phyloP scores from a whole-genome alignment of 2,113 vertebrate species.

The Sylvilagus bachmani region DNA sequence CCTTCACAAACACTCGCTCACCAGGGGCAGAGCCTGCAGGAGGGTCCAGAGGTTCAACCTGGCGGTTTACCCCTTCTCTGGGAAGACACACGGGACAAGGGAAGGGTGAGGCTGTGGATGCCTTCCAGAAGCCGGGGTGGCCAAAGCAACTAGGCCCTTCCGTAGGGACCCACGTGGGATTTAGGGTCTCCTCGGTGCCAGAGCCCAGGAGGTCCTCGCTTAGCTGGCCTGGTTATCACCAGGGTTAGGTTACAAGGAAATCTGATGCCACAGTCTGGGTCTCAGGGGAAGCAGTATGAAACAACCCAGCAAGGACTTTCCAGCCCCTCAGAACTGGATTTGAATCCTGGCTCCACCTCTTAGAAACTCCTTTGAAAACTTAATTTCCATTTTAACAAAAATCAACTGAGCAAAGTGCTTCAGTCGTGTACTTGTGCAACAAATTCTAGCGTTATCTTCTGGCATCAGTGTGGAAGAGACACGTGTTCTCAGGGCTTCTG shows the following conservation, averaged over 20 bases:
- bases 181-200: neutral
- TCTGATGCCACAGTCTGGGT: neutral
- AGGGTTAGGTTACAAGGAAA: neutral
- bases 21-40: conserved; percentile 93
- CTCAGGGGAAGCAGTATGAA: neutral
- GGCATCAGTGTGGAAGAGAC: neutral
- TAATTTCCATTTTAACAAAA: neutral
- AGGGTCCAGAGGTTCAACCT: conserved; percentile 95
- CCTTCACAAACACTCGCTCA: conserved; percentile 94
- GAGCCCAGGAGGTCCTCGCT: neutral
- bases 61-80: conserved; percentile 91
- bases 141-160: neutral
- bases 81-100: neutral
- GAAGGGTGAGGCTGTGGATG: neutral
- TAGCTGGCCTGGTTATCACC: neutral
- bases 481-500: neutral
- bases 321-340: neutral
- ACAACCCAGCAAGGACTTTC: neutral
- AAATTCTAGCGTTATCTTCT: neutral
- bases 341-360: neutral
- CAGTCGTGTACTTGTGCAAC: neutral
- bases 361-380: neutral
- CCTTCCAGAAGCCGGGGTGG: fast-evolving
- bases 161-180: neutral
- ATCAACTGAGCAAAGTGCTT: neutral